Conservation (phyloP, 1,140 invertebrate species). For the Sitobion miscanthi region DNA sequence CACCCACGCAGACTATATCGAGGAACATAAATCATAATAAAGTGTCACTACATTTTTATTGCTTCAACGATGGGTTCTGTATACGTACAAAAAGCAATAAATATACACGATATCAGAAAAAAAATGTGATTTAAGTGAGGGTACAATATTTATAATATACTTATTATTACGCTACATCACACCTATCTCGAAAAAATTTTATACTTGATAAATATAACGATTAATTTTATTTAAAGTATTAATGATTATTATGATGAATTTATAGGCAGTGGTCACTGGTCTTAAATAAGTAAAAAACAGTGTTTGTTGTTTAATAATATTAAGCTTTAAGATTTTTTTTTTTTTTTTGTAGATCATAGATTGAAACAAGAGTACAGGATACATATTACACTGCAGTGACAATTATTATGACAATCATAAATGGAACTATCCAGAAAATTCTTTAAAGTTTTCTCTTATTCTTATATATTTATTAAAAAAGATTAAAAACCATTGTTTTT, state of each 20-base stretch:
- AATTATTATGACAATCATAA: not conserved
- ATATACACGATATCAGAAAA: not conserved
- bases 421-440: not conserved
- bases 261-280: no score
- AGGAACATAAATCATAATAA: slow-evolving; percentile 25
- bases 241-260: not conserved
- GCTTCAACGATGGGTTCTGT: not conserved
- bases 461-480: not conserved
- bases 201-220: not conserved
- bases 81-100: not conserved
- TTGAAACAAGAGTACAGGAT: not conserved
- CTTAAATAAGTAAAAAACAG: not conserved
- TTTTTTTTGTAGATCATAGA: not conserved
- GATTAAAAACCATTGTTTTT: not conserved
- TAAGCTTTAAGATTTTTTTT: not conserved
- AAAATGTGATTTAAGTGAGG: not conserved
- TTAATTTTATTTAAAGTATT: not conserved
- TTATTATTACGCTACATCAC: not conserved
- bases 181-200: not conserved
- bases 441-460: not conserved
- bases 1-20: not conserved
- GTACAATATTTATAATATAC: not conserved
- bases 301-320: not conserved
- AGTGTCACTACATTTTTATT: not conserved
- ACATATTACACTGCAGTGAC: not conserved